Conservation (phyloP, 2,888 invertebrate genomes). For the Lasioglossum malachurum region DNA sequence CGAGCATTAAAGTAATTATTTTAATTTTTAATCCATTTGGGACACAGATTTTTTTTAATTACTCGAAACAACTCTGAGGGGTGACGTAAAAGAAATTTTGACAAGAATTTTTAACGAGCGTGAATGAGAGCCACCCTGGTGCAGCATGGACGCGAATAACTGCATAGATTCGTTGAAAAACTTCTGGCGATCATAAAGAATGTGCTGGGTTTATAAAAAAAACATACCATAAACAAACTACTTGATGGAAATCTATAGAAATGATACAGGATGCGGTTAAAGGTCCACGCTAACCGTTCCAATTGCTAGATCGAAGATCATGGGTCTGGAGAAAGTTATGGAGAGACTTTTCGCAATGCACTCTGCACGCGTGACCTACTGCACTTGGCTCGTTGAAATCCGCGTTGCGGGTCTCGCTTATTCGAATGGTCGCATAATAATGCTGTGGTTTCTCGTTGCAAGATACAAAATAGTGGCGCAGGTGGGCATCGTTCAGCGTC, state of each 20-base stretch:
- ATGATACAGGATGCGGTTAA: background rate
- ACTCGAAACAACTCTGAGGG: too few species aligned
- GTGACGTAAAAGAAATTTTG: too few species aligned
- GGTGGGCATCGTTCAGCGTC: constrained; percentile 67
- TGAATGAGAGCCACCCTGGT: too few species aligned
- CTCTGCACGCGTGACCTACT: background rate
- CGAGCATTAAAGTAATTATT: too few species aligned
- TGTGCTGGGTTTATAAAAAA: too few species aligned
- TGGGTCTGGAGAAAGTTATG: background rate
- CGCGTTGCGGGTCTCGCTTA: background rate
- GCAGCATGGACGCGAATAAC: too few species aligned
- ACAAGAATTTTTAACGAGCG: too few species aligned
- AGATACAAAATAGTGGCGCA: constrained; percentile 72
- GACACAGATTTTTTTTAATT: too few species aligned
- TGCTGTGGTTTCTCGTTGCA: constrained; percentile 14
- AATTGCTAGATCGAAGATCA: background rate
- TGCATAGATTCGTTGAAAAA: too few species aligned
- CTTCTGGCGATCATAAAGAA: too few species aligned
- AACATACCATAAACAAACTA: too few species aligned
- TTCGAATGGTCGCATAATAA: background rate
- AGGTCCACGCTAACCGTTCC: background rate
- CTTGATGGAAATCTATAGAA: background rate
- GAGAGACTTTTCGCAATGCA: background rate
- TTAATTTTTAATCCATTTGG: too few species aligned
- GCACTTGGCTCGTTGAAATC: background rate